These are phyloP conservation scores for Notothenia rossii DNA, from an alignment of 2,113 vertebrate genomes.

Conservation along the genomic window DNA sequence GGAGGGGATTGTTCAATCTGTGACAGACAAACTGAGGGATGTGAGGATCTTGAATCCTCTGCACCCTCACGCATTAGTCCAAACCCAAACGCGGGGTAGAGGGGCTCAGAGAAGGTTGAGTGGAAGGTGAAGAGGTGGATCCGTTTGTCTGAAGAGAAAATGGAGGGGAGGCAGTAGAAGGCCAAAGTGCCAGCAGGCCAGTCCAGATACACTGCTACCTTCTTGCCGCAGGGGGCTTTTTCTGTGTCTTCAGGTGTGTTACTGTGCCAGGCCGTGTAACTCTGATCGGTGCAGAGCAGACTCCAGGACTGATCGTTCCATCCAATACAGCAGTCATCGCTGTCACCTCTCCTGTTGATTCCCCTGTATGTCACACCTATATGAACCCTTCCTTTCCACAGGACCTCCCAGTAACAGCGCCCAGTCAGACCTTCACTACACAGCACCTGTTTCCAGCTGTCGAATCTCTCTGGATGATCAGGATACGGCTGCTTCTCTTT, in stretches of 20 bases:
- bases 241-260: not conserved
- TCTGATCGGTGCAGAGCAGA: conserved; percentile 17
- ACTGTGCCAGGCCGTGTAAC: conserved; percentile 48
- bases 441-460: conserved; percentile 44
- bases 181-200: conserved; percentile 50
- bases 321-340: conserved; percentile 28
- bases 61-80: not conserved
- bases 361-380: conserved; percentile 48
- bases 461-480: conserved; percentile 47
- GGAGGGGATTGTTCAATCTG: not conserved
- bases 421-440: conserved; percentile 33
- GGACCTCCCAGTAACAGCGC: conserved; percentile 53
- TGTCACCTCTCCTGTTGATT: conserved; percentile 21
- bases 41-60: not conserved
- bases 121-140: conserved; percentile 52
- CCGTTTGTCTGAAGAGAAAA: not conserved
- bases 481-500: conserved; percentile 27
- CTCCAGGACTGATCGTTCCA: conserved; percentile 52
- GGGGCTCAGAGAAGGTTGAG: conserved; percentile 33
- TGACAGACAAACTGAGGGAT: conserved; percentile 19
- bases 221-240: not conserved
- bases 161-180: conserved; percentile 28
- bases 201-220: conserved; percentile 46
- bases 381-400: conserved; percentile 19
- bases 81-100: conserved; percentile 52